Evolutionary conservation across 2,797 vertebrate species (phyloP), one percentile per base, ranked within the genome.

Genomic region (Meda fulgida): DNA sequence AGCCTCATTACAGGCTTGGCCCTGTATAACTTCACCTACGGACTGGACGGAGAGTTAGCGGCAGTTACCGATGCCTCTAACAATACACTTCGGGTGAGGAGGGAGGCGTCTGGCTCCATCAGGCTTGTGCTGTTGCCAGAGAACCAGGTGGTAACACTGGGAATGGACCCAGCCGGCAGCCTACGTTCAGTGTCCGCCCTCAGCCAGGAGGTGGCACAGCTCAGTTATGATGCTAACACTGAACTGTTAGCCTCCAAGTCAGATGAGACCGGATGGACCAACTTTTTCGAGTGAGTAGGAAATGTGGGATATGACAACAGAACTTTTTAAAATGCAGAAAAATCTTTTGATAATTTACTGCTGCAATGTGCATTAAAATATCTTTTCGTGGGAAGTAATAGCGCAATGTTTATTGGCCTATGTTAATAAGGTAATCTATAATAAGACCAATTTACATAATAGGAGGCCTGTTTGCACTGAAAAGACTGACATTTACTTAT

Each of bases 221-320:
- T 97, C 93, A 97, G 95, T 80, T 97, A 97, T 70, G 93, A 95
- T 3, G 94, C 96, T 77, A 96, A 93, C 92, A 96, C 93, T 13
- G 96, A 96, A 81, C 95, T 97, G 88, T 94, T 97, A 63, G 94
- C 95, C 89, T 97, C 97, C 84, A 97, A 97, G 93, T 96, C 96
- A 43, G 96, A 97, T 86, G 96, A 97, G 90, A 97, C 96, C 4
- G 96, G 96, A 85, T 97, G 97, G 97, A 97, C 96, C 21, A 97
- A 95, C 75, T 97, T 97, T 93, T 97, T 96, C 88, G 94, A 97
- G 97, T 97, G 94, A 97, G 97, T 94, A 75, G 70, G 21, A 51
- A 40, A 26, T 67, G 10, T 40, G 31, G 1, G 21, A 18, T 76
- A 29, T 66, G 10, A 36, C 23, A 43, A 38, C 60, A 60, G 53